Base-by-base conservation (phyloP, 64 coral and sea anemone genomes). In the Orbicella faveolata region DNA sequence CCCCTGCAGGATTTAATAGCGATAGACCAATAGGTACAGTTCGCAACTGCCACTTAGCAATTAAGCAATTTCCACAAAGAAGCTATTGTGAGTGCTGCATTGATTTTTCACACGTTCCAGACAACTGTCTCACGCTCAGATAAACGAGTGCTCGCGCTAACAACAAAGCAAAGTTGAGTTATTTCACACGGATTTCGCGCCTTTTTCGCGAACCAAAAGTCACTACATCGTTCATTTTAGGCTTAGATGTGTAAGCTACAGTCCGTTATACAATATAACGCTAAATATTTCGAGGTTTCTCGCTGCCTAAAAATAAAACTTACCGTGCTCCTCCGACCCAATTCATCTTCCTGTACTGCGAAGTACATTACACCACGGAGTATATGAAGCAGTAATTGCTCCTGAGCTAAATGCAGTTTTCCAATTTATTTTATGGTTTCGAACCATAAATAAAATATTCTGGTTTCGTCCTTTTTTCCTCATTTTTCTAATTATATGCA, bases 301-400 rank as follows among this genome's bases (percentile, higher is more conserved):
- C 11, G 4, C n/a, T 10, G 67, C 57, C 30, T 19, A 83, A 39
- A 48, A 62, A 41, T 10, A 41, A 83, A 66, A 83, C 79, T 73
- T 72, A 85, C 82, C 82, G 82, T 13, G 82, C 82, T 34, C 82
- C 82, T 70, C 82, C 82, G 2, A 85, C 82, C 82, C 82, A 85
- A 41, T 85, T 85, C 82, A 85, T 85, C 13, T 52, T 85, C 21
- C 21, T 30, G 21, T 15, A 0, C 2, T 25, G 21, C 25, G 64
- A 85, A 21, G 19, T 51, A 3, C 20, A 21, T 66, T 72, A 25
- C 36, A 52, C 11, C 59, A 19, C 51, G 3, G 30, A 14, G 8
- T 79, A 79, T 25, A 79, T 79, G 77, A 79, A 79, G 77, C 61
- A 61, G 52, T 3, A 79, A 79, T 23, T 10, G 21, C 23, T 25